Conservation (phyloP, 53 echinoderm and acorn worm species). For the Luidia sarsii region DNA sequence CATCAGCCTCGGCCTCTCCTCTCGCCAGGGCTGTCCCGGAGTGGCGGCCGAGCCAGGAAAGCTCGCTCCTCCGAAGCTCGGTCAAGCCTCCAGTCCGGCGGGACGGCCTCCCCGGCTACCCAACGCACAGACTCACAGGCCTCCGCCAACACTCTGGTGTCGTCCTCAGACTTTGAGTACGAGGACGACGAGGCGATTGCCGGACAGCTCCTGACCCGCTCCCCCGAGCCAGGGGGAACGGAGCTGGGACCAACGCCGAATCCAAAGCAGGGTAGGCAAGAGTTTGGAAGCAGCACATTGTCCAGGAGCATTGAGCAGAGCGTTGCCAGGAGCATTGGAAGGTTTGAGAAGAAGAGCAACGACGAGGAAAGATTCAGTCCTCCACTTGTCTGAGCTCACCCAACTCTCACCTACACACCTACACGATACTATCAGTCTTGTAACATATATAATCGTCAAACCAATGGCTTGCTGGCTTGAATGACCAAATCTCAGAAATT, state of each 20-base stretch:
- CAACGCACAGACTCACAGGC: slow-evolving; percentile 57
- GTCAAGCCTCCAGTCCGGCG: slow-evolving; percentile 25
- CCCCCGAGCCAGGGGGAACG: neutral
- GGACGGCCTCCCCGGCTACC: slow-evolving; percentile 16
- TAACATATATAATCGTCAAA: no score
- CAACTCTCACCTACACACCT: no score
- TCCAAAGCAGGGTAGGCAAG: neutral
- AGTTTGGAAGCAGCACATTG: neutral
- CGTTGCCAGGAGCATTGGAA: slow-evolving; percentile 19
- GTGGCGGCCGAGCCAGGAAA: slow-evolving; percentile 8
- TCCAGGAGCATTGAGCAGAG: slow-evolving; percentile 31
- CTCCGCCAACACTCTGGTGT: slow-evolving; percentile 60
- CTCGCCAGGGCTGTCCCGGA: neutral
- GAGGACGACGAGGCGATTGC: slow-evolving; percentile 57
- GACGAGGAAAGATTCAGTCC: slow-evolving; percentile 46
- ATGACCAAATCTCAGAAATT: no score
- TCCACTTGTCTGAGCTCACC: slow-evolving; percentile 4
- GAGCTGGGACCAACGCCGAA: no score
- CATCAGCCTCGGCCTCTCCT: slow-evolving; percentile 22
- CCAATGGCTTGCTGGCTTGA: no score
- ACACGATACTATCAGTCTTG: no score
- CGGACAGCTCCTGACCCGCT: slow-evolving; percentile 29
- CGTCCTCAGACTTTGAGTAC: slow-evolving; percentile 72
- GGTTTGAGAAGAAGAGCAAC: slow-evolving; percentile 30
- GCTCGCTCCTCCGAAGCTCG: neutral